phyloP scores from a whole-genome alignment of 2,113 vertebrate species.

The Upupa epops region DNA sequence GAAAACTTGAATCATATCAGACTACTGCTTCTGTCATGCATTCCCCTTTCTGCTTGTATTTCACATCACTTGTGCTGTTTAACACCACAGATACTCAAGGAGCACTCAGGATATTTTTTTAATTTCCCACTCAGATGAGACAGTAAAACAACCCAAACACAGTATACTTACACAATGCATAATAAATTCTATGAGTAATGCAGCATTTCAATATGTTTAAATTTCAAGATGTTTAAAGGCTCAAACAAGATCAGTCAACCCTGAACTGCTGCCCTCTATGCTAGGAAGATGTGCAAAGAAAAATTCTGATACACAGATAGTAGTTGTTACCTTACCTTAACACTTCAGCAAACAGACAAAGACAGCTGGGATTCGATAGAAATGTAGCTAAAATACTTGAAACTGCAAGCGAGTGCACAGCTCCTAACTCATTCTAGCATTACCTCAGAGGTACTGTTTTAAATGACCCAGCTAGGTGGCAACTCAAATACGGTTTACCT shows the following conservation, averaged over 20 bases:
- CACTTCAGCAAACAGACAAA: background rate
- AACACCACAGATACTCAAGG: background rate
- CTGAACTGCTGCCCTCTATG: background rate
- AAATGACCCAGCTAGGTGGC: background rate
- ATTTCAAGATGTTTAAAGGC: background rate
- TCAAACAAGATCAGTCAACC: background rate
- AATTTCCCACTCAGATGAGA: too few species aligned
- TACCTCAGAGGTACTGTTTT: background rate
- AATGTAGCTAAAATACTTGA: background rate
- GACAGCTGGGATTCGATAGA: background rate
- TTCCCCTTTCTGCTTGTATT: background rate
- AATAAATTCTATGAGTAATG: background rate
- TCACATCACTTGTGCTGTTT: accelerated
- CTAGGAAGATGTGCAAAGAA: background rate
- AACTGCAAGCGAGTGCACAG: background rate
- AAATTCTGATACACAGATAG: background rate
- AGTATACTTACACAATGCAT: accelerated
- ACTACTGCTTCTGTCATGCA: background rate
- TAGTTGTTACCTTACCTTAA: background rate
- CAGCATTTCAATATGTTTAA: too few species aligned
- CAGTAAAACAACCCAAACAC: background rate
- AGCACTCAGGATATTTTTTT: too few species aligned
- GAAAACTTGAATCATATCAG: background rate
- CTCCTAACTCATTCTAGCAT: background rate
- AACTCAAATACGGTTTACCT: background rate